A percentile compares a stretch with the other conserved stretches of the same genome.
phyloP scores from a whole-genome alignment of 2,113 vertebrate genomes.

The Falcunculus frontatus region DNA sequence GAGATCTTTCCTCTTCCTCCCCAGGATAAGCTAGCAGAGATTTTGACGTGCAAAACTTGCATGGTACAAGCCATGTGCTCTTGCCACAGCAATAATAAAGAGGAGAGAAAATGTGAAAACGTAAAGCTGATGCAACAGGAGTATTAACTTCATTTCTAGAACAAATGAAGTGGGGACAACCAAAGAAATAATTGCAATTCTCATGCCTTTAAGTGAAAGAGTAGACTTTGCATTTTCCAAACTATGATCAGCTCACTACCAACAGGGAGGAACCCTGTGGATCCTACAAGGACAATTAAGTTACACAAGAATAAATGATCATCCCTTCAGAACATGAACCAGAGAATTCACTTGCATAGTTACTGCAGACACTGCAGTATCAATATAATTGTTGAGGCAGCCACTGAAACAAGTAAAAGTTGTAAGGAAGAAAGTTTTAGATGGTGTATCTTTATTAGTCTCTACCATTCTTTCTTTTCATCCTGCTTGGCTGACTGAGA shows the following conservation, averaged over 20 bases:
- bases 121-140: background rate
- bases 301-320: background rate
- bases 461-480: background rate
- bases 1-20: background rate
- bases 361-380: background rate
- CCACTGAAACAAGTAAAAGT: background rate
- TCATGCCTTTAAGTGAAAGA: background rate
- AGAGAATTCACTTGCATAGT: background rate
- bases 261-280: background rate
- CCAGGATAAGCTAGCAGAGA: background rate
- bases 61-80: background rate
- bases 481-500: background rate
- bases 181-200: background rate
- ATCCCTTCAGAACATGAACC: background rate
- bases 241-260: background rate
- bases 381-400: background rate
- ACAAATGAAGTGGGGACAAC: background rate
- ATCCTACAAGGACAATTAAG: conserved; percentile 15
- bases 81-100: background rate
- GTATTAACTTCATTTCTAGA: background rate
- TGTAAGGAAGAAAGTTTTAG: background rate
- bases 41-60: background rate
- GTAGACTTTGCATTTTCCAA: background rate
- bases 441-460: background rate
- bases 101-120: background rate